phyloP scores from a whole-genome alignment of 2,888 invertebrate species.

The Pristionchus mayeri region DNA sequence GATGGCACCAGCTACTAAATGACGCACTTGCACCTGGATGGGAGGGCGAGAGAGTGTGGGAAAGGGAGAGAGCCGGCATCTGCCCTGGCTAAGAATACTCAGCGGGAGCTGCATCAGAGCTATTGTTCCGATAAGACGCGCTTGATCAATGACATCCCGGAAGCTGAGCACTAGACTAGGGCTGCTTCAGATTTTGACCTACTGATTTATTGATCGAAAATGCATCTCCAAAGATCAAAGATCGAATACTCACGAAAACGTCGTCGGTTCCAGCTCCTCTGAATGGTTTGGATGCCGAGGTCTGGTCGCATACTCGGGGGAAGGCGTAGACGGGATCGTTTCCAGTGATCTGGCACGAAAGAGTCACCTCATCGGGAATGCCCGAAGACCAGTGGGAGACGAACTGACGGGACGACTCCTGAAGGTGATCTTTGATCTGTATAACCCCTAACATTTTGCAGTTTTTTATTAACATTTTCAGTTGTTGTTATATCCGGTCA shows the following conservation, averaged over 20 bases:
- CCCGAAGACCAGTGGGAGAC: constrained; percentile 67
- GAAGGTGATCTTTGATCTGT: constrained; percentile 46
- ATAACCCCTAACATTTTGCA: neutral
- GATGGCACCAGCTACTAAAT: constrained; percentile 32
- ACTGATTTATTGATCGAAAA: no score
- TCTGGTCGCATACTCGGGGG: constrained; percentile 68
- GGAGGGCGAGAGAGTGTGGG: neutral
- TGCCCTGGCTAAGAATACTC: neutral
- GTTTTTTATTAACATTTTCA: no score
- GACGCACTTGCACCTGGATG: constrained; percentile 2
- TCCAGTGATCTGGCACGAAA: constrained; percentile 67
- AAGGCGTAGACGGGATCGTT: constrained; percentile 71
- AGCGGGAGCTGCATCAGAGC: constrained; percentile 13
- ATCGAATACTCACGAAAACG: constrained; percentile 33
- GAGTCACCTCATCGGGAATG: constrained; percentile 60
- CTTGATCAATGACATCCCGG: constrained; percentile 19
- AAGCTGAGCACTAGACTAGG: no score
- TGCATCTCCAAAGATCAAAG: neutral
- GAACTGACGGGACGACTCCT: constrained; percentile 67
- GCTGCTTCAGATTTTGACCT: neutral
- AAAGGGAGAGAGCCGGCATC: neutral
- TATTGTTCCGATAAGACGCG: constrained; percentile 19
- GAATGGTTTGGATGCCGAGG: constrained; percentile 56
- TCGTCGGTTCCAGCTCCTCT: constrained; percentile 2
- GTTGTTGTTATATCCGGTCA: no score